These are phyloP conservation scores for Drosophila gunungcola DNA, from an alignment of 1,140 invertebrate genomes.

Conservation along the genomic window DNA sequence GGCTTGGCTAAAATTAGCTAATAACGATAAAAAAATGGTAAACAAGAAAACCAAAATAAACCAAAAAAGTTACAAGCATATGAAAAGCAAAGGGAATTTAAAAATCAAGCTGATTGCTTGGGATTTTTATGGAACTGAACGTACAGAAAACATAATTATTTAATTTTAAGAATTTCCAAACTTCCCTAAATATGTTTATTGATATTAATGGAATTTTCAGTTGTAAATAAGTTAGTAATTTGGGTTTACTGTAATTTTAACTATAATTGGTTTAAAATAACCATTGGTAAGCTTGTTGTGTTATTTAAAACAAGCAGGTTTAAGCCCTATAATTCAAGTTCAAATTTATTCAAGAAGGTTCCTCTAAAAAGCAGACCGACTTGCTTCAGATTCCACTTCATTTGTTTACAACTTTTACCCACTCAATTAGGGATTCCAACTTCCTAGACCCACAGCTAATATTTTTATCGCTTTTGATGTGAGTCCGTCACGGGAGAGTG, in stretches of 20 bases:
- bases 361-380: background rate
- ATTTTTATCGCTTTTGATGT: constrained; percentile 36
- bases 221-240: no score
- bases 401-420: constrained; percentile 39
- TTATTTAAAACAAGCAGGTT: background rate
- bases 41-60: constrained; percentile 55
- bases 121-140: background rate
- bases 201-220: no score
- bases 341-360: background rate
- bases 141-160: background rate
- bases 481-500: constrained; percentile 62
- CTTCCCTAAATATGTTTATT: no score
- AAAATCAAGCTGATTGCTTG: constrained; percentile 1
- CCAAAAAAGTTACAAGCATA: constrained; percentile 42
- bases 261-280: no score
- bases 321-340: background rate
- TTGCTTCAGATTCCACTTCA: constrained; percentile 34
- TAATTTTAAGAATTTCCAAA: background rate
- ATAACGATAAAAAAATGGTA: constrained; percentile 59
- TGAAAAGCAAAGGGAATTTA: constrained; percentile 27
- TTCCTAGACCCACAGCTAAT: constrained; percentile 40
- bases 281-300: background rate
- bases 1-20: constrained; percentile 75
- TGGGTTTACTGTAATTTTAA: no score
- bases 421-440: constrained; percentile 32